phyloP scores from a whole-genome alignment of 92 coral and sea anemone species.

The Parazoanthus darwini region DNA sequence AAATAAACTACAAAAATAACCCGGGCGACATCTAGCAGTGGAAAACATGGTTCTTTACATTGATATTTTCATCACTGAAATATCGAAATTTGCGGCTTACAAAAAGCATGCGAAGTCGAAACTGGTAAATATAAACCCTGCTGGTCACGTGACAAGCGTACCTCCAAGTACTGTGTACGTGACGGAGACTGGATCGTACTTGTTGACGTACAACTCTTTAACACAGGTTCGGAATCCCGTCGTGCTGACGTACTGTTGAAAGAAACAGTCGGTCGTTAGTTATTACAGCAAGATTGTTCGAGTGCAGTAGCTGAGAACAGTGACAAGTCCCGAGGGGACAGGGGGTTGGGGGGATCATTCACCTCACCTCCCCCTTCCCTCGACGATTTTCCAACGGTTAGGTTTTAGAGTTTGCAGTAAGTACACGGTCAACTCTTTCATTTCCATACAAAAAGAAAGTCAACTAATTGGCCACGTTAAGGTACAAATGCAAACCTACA shows the following conservation, averaged over 20 bases:
- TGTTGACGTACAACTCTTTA: slow-evolving; percentile 29
- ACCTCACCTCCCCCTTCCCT: too few relatives aligned
- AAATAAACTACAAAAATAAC: too few relatives aligned
- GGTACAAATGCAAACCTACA: too few relatives aligned
- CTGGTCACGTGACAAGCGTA: background rate
- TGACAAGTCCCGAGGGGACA: too few relatives aligned
- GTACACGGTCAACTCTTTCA: too few relatives aligned
- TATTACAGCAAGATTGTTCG: background rate
- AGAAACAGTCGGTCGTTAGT: background rate
- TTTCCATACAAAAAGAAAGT: too few relatives aligned
- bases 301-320: background rate
- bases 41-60: too few relatives aligned
- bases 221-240: slow-evolving; percentile 24
- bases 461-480: too few relatives aligned
- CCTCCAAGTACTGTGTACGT: slow-evolving; percentile 32
- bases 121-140: background rate
- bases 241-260: slow-evolving; percentile 13
- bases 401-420: too few relatives aligned
- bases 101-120: background rate
- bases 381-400: too few relatives aligned
- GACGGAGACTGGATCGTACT: slow-evolving; percentile 30
- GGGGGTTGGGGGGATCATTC: too few relatives aligned
- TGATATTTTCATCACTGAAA: background rate
- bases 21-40: too few relatives aligned
- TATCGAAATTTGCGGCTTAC: background rate